phyloP scores from a whole-genome alignment of 2,797 vertebrate genomes.

The Orestias chungarensis region DNA sequence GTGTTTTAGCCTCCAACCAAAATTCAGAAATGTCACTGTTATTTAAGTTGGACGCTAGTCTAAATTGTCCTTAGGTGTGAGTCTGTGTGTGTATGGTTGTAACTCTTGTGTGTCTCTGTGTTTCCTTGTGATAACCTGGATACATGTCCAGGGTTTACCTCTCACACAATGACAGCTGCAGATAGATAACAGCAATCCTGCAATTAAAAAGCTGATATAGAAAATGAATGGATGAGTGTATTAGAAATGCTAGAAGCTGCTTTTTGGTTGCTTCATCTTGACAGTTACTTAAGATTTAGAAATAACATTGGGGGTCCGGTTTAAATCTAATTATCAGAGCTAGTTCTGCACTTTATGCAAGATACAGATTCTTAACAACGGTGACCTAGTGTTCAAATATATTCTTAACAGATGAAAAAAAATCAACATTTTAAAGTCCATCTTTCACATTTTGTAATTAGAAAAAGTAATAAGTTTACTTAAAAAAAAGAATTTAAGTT shows the following conservation, averaged over 20 bases:
- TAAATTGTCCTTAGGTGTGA: not conserved
- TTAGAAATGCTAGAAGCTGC: not conserved
- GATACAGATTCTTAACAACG: too few relatives aligned
- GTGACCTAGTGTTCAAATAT: too few relatives aligned
- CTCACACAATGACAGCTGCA: not conserved
- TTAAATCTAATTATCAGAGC: not conserved
- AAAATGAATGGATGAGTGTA: not conserved
- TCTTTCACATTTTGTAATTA: too few relatives aligned
- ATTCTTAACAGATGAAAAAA: too few relatives aligned
- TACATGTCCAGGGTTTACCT: not conserved
- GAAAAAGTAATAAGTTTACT: too few relatives aligned
- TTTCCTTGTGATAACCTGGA: not conserved
- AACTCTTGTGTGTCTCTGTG: not conserved
- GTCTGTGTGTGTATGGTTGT: not conserved
- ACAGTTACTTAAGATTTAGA: not conserved
- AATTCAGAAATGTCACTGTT: not conserved
- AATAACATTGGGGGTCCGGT: not conserved
- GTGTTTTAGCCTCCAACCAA: not conserved
- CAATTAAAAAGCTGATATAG: not conserved
- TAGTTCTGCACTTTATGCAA: too few relatives aligned
- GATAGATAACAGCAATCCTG: not conserved
- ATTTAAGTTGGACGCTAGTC: not conserved
- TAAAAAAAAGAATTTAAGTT: too few relatives aligned
- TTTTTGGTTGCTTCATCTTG: not conserved
- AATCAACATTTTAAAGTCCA: too few relatives aligned